Conservation (phyloP, 64 coral and sea anemone species). For the Pocillopora damicornis region DNA sequence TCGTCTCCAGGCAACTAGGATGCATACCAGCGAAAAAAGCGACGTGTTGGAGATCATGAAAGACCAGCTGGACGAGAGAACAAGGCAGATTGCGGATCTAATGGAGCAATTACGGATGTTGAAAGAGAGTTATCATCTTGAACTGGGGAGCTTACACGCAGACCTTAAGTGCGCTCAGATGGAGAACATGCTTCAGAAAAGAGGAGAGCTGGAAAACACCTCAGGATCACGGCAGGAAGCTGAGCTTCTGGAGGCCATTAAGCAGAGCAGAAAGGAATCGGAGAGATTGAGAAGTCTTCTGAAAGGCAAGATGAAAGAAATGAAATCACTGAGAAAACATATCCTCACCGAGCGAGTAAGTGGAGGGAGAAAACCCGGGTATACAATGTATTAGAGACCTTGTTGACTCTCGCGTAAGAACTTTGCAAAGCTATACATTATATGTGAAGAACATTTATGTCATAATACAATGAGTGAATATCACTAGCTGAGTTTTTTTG, state of each 20-base stretch:
- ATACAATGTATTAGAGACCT: conserved; percentile 2
- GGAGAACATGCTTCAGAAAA: conserved; percentile 72
- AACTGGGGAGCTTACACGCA: conserved; percentile 76
- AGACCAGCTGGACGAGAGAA: conserved; percentile 65
- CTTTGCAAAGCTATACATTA: neutral
- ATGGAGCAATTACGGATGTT: conserved; percentile 81
- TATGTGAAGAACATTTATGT: too few species aligned
- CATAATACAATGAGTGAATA: too few species aligned
- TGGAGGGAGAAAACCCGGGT: conserved; percentile 1
- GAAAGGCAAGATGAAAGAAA: conserved; percentile 81
- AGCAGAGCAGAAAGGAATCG: conserved; percentile 68
- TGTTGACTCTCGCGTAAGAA: neutral
- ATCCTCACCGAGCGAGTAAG: conserved; percentile 48
- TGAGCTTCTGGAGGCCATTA: conserved; percentile 74
- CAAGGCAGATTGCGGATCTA: conserved; percentile 66
- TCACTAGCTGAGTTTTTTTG: too few species aligned
- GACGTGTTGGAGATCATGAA: conserved; percentile 80
- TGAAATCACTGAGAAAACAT: conserved; percentile 66
- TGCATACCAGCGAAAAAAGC: conserved; percentile 59
- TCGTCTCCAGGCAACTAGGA: conserved; percentile 68
- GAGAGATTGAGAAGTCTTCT: conserved; percentile 68
- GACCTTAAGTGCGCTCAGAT: conserved; percentile 83
- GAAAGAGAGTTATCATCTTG: conserved; percentile 84
- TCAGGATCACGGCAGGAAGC: conserved; percentile 52
- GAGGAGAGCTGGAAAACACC: neutral